Evolutionary conservation across 1,140 invertebrate species (phyloP).

Genomic region (Hypsibius dujardini): DNA sequence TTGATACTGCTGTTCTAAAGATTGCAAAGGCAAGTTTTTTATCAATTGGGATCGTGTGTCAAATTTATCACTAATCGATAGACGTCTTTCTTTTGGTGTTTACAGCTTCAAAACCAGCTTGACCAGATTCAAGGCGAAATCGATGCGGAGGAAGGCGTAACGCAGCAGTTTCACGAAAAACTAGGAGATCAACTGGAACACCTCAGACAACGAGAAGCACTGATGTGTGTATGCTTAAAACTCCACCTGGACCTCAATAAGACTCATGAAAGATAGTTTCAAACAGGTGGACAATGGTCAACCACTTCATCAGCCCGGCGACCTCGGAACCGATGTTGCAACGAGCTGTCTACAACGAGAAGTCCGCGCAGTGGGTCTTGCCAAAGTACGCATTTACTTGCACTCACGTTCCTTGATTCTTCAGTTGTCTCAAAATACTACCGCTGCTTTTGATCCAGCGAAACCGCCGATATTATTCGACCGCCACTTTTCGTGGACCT

Average conservation of each 20-base stretch:
- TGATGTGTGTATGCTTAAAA: background rate
- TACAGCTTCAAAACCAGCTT: background rate
- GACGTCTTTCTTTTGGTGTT: background rate
- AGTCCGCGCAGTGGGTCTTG: background rate
- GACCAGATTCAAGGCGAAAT: background rate
- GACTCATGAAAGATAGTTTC: background rate
- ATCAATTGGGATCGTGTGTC: too few relatives aligned
- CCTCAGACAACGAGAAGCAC: background rate
- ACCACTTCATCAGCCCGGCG: background rate
- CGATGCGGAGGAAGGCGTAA: background rate
- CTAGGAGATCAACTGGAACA: background rate
- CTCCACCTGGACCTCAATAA: background rate
- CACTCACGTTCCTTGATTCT: background rate
- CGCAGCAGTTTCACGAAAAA: background rate
- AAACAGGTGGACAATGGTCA: conserved; percentile 13
- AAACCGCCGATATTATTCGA: background rate
- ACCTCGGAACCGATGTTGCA: background rate
- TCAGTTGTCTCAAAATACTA: background rate
- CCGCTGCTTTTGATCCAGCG: background rate
- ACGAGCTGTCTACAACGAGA: background rate
- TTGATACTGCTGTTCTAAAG: background rate
- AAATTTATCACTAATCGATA: background rate
- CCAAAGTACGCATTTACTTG: conserved; percentile 3
- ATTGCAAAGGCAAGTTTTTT: background rate
- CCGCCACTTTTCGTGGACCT: background rate